These are phyloP conservation scores for Spilogale gracilis DNA, from an alignment of 2,113 vertebrate species.

Conservation along the genomic window DNA sequence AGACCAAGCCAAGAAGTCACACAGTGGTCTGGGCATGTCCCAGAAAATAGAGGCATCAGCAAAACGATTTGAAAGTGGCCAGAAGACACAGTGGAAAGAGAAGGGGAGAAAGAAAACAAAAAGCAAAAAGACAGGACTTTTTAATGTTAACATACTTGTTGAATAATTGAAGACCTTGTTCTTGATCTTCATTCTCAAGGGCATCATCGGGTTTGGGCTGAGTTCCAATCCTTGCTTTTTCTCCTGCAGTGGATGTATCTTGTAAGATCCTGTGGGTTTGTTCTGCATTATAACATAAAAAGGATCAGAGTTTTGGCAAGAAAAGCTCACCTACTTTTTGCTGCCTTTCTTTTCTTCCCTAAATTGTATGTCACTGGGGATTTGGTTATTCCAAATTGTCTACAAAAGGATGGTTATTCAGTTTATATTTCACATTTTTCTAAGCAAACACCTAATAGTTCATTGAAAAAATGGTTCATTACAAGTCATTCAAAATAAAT, in stretches of 20 bases:
- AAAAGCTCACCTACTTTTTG: neutral
- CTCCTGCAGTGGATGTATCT: constrained; percentile 31
- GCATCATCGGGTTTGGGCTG: constrained; percentile 63
- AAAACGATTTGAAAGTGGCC: neutral
- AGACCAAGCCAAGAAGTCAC: neutral
- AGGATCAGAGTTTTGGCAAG: constrained; percentile 51
- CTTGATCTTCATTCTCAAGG: constrained; percentile 80
- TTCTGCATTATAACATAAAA: constrained; percentile 82
- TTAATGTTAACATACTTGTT: constrained; percentile 84
- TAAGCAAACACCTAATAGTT: neutral
- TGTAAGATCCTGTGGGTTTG: constrained; percentile 60
- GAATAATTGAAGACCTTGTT: constrained; percentile 78
- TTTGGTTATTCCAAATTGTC: neutral
- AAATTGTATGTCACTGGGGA: neutral
- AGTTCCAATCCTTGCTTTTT: constrained; percentile 51
- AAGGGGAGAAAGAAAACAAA: neutral
- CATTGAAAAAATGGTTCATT: neutral
- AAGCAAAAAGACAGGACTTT: neutral
- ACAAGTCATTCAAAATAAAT: neutral
- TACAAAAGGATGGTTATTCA: neutral
- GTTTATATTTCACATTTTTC: neutral
- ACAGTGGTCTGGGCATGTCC: neutral
- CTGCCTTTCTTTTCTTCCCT: neutral
- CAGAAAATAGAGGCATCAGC: neutral
- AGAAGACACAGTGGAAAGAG: neutral